Base-by-base conservation (phyloP, 2,113 vertebrate species). In the Zapus hudsonius region DNA sequence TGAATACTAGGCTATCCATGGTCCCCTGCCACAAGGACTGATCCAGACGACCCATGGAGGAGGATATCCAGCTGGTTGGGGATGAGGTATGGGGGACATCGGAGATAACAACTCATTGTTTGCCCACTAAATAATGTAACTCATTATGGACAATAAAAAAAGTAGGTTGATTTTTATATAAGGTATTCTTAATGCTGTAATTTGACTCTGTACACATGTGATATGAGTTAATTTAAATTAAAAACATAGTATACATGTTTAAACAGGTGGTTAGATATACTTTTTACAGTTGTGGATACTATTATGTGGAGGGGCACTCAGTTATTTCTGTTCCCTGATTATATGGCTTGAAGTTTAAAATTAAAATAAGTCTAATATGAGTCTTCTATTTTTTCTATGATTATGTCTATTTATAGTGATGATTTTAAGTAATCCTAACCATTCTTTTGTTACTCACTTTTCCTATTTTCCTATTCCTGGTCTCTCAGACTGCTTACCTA, bases 361-460 rank as follows among this genome's bases (percentile, higher is more conserved):
- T 79, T 36, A 22, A 94, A 83, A 70, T 63, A 33, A 63, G 42
- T 22, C 17, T 38, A 88, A 27, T 87, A 69, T 55, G 22, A 55
- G 20, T 64, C 27, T 74, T 38, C 12, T 8, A 57, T 5, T 52
- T 38, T 82, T 61, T 2, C 11, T 73, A 2, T 73, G 33, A 73
- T 1, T n/a, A 40, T n/a, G 2, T 25, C 29, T 83, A 74, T 84
- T 87, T 15, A 40, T 36, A 67, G 12, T 59, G 40, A 74, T 88
- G 82, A 91, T 70, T 88, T 70, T 82, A 89, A 82, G 33, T 66
- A 64, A 88, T 40, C n/a, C 16, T 87, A 86, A 67, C 47, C 80
- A 2, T 94, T 86, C 86, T 1, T 23, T 73, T 87, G 16, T 63
- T 67, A 31, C 11, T 91, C 80, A 19, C 66, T 75, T 96, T 93